Conservation (phyloP, 2,797 vertebrate species). For the Stomatorhinus walkeri region DNA sequence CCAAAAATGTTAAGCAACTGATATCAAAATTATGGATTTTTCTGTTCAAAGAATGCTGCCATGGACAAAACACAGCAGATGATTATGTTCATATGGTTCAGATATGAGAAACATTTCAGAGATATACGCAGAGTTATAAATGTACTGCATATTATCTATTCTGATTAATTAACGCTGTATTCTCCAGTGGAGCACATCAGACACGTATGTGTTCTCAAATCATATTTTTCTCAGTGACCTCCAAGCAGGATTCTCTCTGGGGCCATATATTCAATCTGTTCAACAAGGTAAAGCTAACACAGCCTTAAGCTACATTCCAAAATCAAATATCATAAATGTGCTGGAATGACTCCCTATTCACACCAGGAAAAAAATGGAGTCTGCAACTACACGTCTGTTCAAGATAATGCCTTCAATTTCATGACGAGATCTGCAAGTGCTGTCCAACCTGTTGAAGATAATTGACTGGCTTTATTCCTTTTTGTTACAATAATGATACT, state of each 20-base stretch:
- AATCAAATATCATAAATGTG: background rate
- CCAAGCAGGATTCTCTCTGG: background rate
- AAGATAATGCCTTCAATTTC: background rate
- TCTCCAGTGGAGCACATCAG: background rate
- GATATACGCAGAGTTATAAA: background rate
- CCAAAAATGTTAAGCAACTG: background rate
- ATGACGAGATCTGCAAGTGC: background rate
- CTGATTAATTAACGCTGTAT: background rate
- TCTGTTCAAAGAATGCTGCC: background rate
- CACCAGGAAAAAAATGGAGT: background rate
- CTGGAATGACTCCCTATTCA: conserved; percentile 9
- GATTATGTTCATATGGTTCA: background rate
- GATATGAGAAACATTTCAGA: background rate
- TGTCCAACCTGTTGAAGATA: background rate
- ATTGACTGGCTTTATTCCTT: background rate
- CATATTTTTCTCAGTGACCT: background rate
- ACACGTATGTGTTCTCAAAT: background rate
- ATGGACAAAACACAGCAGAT: background rate
- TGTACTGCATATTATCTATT: background rate
- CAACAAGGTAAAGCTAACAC: background rate
- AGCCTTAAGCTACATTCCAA: conserved; percentile 12
- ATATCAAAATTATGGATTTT: background rate
- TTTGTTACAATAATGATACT: background rate
- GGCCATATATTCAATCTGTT: background rate
- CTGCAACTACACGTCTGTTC: background rate